Base-by-base conservation (phyloP, 2,888 invertebrate species). In the Acleris holmiana region DNA sequence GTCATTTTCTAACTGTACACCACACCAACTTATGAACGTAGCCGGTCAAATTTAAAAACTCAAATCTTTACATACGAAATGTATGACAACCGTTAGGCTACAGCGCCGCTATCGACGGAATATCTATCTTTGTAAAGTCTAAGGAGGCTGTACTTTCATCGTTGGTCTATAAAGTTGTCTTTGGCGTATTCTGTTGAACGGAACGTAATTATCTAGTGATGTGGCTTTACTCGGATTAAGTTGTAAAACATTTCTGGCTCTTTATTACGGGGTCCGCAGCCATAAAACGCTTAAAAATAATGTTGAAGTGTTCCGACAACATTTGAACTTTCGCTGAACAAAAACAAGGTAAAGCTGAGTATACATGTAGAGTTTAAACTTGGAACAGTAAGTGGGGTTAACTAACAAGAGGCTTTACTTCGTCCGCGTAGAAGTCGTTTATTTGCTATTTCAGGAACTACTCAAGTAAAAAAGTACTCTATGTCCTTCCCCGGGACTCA, bases 1-100 rank as follows among this genome's bases (percentile, higher is more conserved):
- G 80, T 78, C 84, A 84, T 82, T 86, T 85, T 82, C 84, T 91
- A 91, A 91, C 91, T 86, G 91, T 82, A 75, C 56, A 69, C 61
- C 69, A 66, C 80, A 44, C 61, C 7, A 59, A 55, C 44, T 60
- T 23, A 55, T 8, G 40, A 21, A 18, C 25, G 18, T 19, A 19
- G 21, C 13, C 21, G 48, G 21, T 10, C 1, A 19, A 48, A 21
- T 48, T 23, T 21, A 19, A 19, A 44, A 21, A 48, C 48, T 21
- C 0, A 48, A 10, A 8, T 19, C 15, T 4, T 23, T 21, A 15
- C 21, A 21, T 48, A 48, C 48, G 2, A 48, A 48, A 8, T 48
- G 18, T 19, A 5, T 15, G 19, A 15, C 19, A 13, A 19, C 19
- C 19, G 21, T 8, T n/a, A 41, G 17, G 10, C 23, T 4, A 19